phyloP scores from a whole-genome alignment of 2,888 invertebrate species.

The Hydrotaea cyrtoneurina region DNA sequence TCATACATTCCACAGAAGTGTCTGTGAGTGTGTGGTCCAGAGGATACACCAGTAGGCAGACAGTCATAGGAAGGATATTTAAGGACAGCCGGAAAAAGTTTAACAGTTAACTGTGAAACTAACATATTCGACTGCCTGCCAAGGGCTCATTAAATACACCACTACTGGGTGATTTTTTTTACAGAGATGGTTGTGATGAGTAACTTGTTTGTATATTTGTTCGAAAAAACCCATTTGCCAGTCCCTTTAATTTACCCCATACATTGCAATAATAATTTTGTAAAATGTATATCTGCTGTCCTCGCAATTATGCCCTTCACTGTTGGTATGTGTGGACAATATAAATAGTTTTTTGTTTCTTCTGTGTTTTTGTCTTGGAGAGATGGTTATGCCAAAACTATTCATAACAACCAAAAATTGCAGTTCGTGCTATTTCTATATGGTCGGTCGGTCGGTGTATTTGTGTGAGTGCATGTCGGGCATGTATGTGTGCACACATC shows the following conservation, averaged over 20 bases:
- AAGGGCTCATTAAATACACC: no score
- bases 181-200: no score
- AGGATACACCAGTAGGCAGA: background rate
- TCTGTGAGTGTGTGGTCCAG: background rate
- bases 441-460: background rate
- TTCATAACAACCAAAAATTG: constrained; percentile 28
- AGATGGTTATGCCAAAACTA: constrained; percentile 12
- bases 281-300: no score
- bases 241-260: no score
- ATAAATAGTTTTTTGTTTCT: background rate
- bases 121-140: no score
- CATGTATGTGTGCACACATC: background rate
- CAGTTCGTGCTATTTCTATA: background rate
- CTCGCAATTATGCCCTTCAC: background rate
- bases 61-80: background rate
- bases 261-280: no score
- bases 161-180: no score
- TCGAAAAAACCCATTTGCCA: no score
- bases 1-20: background rate
- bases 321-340: background rate
- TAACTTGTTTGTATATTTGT: no score
- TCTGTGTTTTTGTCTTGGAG: background rate
- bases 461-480: no score
- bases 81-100: background rate
- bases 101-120: no score